Evolutionary conservation across 2,797 vertebrate genomes (phyloP), one percentile per base, ranked within the genome.

Genomic region (Thunnus albacares): DNA sequence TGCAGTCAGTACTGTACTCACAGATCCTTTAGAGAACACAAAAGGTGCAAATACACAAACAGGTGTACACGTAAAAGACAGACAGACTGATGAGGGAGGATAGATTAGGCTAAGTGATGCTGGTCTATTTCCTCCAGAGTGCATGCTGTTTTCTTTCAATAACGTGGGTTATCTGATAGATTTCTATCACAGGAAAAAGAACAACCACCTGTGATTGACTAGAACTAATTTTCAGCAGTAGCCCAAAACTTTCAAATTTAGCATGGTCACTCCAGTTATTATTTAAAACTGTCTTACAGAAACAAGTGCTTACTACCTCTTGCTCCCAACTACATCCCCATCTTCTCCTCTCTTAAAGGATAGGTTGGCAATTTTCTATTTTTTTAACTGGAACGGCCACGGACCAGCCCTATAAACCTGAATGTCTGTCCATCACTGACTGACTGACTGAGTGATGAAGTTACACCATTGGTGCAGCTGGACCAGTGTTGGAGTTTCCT

Each of bases 1-100:
- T 77, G 79, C 83, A 90, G 79, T 58, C 83, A 86, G 68, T 22
- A 52, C 84, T 81, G 84, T 75, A 83, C 84, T 82, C 71, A 60
- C 66, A 59, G 66, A 83, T 83, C 74, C 68, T 77, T 80, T 33
- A 64, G 56, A 68, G 41, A 79, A 71, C 61, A 78, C 62, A 75
- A 74, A 84, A 75, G 63, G 68, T 6, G 11, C 49, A 79, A 75
- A 86, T 26, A 71, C 57, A 35, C 77, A 88, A 75, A 73, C 38
- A 74, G 57, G 66, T 33, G 1, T 56, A 67, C 81, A 70, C 76
- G 82, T 83, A 52, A 65, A n/a, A 51, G 17, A 6, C 4, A 84
- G 65, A 74, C 68, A n/a, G 28, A 67, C 67, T 49, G 66, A 57
- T 33, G 62, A 71, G 69, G 65, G 65, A 71, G 51, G 70, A 60